Conservation (phyloP, 2,888 invertebrate genomes). For the Phorcus lineatus region DNA sequence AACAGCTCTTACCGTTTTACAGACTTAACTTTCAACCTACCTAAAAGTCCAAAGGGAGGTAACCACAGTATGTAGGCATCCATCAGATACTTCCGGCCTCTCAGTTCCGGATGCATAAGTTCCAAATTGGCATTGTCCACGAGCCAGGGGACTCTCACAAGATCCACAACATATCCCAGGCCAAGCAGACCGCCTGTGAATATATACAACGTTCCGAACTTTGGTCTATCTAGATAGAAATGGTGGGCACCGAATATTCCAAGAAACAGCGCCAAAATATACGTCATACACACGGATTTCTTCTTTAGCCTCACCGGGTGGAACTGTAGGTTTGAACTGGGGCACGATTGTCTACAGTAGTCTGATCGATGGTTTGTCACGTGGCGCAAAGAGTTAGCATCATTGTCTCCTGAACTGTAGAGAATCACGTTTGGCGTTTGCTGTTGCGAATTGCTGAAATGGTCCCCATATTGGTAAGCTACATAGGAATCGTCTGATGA, state of each 20-base stretch:
- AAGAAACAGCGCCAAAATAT: neutral
- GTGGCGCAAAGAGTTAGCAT: too few relatives aligned
- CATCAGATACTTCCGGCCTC: neutral
- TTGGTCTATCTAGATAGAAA: neutral
- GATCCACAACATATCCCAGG: neutral
- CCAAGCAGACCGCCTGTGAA: slow-evolving; percentile 10
- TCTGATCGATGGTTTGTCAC: neutral
- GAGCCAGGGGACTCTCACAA: neutral
- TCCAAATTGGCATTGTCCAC: slow-evolving; percentile 8
- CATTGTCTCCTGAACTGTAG: too few relatives aligned
- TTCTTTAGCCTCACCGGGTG: neutral
- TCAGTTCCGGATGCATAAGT: neutral
- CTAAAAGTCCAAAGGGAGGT: slow-evolving; percentile 17
- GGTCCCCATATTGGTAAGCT: too few relatives aligned
- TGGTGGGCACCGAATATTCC: neutral
- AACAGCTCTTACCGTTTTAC: too few relatives aligned
- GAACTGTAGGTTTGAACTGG: neutral
- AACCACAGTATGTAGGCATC: neutral
- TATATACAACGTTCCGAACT: slow-evolving; percentile 6
- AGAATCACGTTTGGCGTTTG: too few relatives aligned
- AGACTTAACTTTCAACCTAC: neutral
- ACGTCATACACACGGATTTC: neutral
- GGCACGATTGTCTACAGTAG: neutral
- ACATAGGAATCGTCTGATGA: too few relatives aligned
- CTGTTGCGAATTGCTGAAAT: too few relatives aligned